A percentile compares a stretch with the other conserved stretches of the same genome.
Evolutionary conservation across 1,140 invertebrate species (phyloP).

Genomic region (Hyposmocoma kahamanoa): DNA sequence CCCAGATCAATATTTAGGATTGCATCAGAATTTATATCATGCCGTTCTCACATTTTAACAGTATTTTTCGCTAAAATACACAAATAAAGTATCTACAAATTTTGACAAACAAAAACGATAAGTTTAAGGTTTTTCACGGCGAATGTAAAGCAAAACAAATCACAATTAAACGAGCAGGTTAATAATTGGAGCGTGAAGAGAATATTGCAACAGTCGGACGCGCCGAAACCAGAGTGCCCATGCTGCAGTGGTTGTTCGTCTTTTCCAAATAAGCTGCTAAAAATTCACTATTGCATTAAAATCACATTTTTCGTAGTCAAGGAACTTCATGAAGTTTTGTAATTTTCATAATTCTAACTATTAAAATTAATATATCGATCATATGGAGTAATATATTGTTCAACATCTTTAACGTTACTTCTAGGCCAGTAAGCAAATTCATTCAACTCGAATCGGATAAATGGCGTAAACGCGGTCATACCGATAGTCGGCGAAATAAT

Average conservation of each 20-base stretch:
- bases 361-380: too few relatives aligned
- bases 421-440: slow-evolving; percentile 20
- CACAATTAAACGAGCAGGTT: slow-evolving; percentile 21
- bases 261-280: too few relatives aligned
- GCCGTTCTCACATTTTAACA: too few relatives aligned
- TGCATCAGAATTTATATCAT: too few relatives aligned
- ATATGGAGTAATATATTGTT: too few relatives aligned
- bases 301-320: too few relatives aligned
- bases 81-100: slow-evolving; percentile 10
- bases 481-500: background rate
- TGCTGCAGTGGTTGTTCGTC: background rate
- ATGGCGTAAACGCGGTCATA: background rate
- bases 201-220: slow-evolving; percentile 30
- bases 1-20: too few relatives aligned
- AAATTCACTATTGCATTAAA: too few relatives aligned
- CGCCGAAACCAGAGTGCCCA: slow-evolving; percentile 17
- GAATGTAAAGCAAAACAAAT: slow-evolving; percentile 25
- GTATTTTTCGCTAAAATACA: too few relatives aligned
- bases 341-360: too few relatives aligned
- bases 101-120: slow-evolving; percentile 17
- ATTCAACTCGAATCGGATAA: background rate
- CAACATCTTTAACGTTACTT: too few relatives aligned
- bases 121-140: slow-evolving; percentile 10
- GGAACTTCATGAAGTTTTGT: too few relatives aligned
- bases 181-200: slow-evolving; percentile 34